phyloP scores from a whole-genome alignment of 2,888 invertebrate genomes.

The Lamproptera curius region DNA sequence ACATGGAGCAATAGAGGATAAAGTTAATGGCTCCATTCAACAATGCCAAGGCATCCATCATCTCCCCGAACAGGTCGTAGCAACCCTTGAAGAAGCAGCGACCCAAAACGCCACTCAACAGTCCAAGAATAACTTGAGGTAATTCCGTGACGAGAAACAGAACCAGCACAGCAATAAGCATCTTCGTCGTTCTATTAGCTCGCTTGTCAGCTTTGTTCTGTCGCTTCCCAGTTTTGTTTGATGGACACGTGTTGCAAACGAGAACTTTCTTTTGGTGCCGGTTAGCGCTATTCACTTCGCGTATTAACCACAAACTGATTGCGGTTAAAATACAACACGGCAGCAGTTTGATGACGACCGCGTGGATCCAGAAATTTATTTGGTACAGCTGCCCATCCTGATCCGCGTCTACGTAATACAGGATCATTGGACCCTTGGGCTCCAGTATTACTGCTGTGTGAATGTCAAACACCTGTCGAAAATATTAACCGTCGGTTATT shows the following conservation, averaged over 20 bases:
- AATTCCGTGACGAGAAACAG: constrained; percentile 93
- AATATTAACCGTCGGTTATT: background rate
- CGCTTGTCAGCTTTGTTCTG: constrained; percentile 82
- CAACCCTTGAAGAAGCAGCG: constrained; percentile 87
- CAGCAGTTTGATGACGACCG: constrained; percentile 87
- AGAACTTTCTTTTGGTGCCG: constrained; percentile 84
- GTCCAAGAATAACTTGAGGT: constrained; percentile 87
- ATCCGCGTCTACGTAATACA: constrained; percentile 73
- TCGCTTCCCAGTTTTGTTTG: constrained; percentile 62
- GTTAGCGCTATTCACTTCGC: constrained; percentile 86
- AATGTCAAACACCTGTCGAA: constrained; percentile 64
- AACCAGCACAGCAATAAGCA: constrained; percentile 91
- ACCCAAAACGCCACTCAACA: constrained; percentile 82
- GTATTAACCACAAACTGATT: constrained; percentile 83
- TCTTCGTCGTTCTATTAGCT: constrained; percentile 92
- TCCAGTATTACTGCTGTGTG: constrained; percentile 67
- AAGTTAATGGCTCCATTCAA: constrained; percentile 96
- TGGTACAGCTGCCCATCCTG: constrained; percentile 80
- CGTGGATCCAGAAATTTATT: constrained; percentile 89
- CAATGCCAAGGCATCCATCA: constrained; percentile 93
- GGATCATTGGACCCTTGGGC: constrained; percentile 55
- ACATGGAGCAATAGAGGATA: constrained; percentile 96
- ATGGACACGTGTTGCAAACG: constrained; percentile 79
- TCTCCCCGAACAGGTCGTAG: constrained; percentile 89
- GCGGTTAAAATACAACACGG: constrained; percentile 88